phyloP scores from a whole-genome alignment of 2,888 invertebrate species.

The Odontocerum albicorne region DNA sequence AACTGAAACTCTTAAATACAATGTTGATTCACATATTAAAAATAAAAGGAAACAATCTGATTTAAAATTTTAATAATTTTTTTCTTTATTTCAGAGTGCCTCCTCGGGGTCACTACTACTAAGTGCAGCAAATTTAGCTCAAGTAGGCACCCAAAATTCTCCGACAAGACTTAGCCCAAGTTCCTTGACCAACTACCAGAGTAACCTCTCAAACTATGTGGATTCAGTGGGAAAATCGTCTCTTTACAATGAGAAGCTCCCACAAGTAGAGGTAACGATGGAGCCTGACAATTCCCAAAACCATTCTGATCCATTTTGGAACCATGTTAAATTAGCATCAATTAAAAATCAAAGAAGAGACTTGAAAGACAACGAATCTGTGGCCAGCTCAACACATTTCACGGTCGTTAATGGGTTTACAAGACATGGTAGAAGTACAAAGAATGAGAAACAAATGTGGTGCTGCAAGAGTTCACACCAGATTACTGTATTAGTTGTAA shows the following conservation, averaged over 20 bases:
- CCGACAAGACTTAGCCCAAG: constrained; percentile 45
- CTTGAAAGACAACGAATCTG: constrained; percentile 65
- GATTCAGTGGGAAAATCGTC: constrained; percentile 27
- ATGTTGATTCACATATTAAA: too few species aligned
- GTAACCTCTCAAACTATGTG: constrained; percentile 47
- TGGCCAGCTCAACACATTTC: constrained; percentile 86
- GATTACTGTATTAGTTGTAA: constrained; percentile 78
- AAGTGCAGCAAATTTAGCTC: constrained; percentile 74
- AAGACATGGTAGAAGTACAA: constrained; percentile 61
- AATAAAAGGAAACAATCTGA: too few species aligned
- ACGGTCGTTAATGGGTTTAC: constrained; percentile 81
- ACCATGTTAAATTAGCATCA: constrained; percentile 47
- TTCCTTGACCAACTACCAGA: constrained; percentile 47
- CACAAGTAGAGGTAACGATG: constrained; percentile 7
- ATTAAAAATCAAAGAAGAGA: constrained; percentile 31
- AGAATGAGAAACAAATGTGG: constrained; percentile 63
- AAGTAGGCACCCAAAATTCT: constrained; percentile 50
- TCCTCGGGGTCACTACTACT: constrained; percentile 78
- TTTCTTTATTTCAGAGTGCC: constrained; percentile 65
- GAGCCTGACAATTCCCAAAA: constrained; percentile 38
- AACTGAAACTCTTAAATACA: too few species aligned
- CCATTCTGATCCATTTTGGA: constrained; percentile 49
- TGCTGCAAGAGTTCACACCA: constrained; percentile 78
- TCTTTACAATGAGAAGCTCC: constrained; percentile 4
- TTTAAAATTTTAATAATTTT: too few species aligned